Conservation (phyloP, 1,140 invertebrate species). For the Lasaia peninsularis region DNA sequence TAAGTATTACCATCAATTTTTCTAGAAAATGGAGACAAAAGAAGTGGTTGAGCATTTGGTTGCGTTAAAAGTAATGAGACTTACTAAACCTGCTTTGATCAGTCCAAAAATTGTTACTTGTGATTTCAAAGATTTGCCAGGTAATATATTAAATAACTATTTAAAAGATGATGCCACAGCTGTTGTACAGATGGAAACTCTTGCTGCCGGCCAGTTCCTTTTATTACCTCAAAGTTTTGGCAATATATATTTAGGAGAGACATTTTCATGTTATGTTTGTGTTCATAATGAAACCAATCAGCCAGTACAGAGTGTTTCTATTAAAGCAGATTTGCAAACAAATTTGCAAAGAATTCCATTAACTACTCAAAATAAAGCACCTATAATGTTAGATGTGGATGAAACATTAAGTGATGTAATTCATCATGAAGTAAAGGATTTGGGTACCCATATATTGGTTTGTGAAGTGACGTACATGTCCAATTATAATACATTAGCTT, state of each 20-base stretch:
- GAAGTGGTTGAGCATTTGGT: constrained; percentile 71
- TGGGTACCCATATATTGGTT: constrained; percentile 97
- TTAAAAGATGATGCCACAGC: constrained; percentile 87
- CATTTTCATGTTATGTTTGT: constrained; percentile 97
- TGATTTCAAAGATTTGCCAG: constrained; percentile 90
- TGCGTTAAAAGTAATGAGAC: constrained; percentile 90
- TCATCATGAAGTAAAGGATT: constrained; percentile 98
- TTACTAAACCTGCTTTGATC: constrained; percentile 91
- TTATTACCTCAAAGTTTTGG: constrained; percentile 97
- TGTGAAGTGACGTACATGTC: constrained; percentile 96
- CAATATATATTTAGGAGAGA: constrained; percentile 91
- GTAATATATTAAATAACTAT: constrained; percentile 86
- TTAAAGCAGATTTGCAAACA: constrained; percentile 96
- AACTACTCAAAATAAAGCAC: constrained; percentile 80
- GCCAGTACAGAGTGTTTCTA: constrained; percentile 87
- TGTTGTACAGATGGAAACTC: constrained; percentile 87
- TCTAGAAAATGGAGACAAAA: constrained; percentile 62
- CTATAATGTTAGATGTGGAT: constrained; percentile 85
- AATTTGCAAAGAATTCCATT: constrained; percentile 90
- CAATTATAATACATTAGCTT: constrained; percentile 82
- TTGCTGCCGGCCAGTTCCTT: constrained; percentile 92
- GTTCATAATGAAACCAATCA: constrained; percentile 96
- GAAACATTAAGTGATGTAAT: constrained; percentile 96
- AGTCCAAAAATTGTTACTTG: constrained; percentile 87
- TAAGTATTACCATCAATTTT: background rate